Evolutionary conservation across 1,140 invertebrate species (phyloP).

Genomic region (Drosophila mauritiana): DNA sequence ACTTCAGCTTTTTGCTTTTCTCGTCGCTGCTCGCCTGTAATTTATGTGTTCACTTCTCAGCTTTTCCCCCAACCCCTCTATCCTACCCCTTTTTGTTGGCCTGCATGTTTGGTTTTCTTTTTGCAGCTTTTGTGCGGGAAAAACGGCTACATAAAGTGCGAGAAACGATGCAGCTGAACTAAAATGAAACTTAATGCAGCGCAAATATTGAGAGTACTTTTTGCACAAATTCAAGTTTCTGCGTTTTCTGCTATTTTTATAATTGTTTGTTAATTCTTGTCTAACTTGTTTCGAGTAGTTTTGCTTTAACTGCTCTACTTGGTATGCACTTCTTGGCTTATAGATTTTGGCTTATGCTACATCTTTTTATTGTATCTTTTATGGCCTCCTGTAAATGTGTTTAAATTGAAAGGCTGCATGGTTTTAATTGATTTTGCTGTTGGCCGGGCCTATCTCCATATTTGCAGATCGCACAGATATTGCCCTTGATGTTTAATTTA

Average conservation of each 20-base stretch:
- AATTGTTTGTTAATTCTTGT: slow-evolving; percentile 7
- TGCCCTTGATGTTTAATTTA: slow-evolving; percentile 40
- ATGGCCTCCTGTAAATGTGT: background rate
- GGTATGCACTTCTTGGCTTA: background rate
- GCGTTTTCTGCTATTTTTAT: slow-evolving; percentile 2
- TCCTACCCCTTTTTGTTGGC: slow-evolving; percentile 14
- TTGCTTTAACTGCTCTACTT: too few species aligned
- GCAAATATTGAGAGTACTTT: slow-evolving; percentile 58
- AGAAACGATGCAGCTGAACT: slow-evolving; percentile 6
- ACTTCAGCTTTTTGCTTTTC: slow-evolving; percentile 30
- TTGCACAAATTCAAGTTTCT: slow-evolving; percentile 6
- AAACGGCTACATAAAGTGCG: slow-evolving; percentile 6
- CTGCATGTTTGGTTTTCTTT: slow-evolving; percentile 23
- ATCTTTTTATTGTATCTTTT: background rate
- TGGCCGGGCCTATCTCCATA: slow-evolving; percentile 8
- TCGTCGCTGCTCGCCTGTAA: slow-evolving; percentile 58
- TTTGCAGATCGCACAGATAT: slow-evolving; percentile 31
- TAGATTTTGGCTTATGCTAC: background rate
- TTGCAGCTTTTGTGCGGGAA: slow-evolving; percentile 13
- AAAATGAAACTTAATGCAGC: slow-evolving; percentile 56
- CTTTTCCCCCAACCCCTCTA: slow-evolving; percentile 10
- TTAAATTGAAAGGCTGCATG: background rate
- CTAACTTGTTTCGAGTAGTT: background rate
- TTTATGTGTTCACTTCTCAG: slow-evolving; percentile 64
- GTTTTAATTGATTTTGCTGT: slow-evolving; percentile 19